Evolutionary conservation across 2,888 invertebrate species (phyloP).

Genomic region (Germaria angustata): DNA sequence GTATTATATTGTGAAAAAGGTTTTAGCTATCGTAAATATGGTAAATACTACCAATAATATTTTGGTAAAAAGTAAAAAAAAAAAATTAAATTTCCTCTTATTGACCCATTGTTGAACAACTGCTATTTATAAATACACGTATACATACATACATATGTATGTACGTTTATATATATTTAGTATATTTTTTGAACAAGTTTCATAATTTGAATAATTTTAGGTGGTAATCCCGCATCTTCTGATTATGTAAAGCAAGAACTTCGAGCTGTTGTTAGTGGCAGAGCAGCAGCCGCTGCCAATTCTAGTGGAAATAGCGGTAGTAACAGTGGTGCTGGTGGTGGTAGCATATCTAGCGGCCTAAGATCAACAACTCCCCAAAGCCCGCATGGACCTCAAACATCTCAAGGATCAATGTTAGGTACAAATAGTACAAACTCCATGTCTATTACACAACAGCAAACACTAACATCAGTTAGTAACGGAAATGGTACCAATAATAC

Average conservation of each 20-base stretch:
- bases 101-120: too few relatives aligned
- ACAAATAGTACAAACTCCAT: slow-evolving; percentile 77
- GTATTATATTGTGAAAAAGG: too few relatives aligned
- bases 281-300: slow-evolving; percentile 81
- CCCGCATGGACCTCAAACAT: slow-evolving; percentile 74
- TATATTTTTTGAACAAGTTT: slow-evolving; percentile 25
- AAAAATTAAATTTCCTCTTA: too few relatives aligned
- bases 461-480: slow-evolving; percentile 49
- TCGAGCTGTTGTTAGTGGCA: slow-evolving; percentile 92
- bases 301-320: slow-evolving; percentile 72
- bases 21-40: too few relatives aligned
- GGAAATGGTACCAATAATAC: slow-evolving; percentile 39
- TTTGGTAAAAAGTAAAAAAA: too few relatives aligned
- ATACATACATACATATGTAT: too few relatives aligned
- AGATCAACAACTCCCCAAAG: slow-evolving; percentile 78
- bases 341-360: slow-evolving; percentile 63
- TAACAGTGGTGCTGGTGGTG: slow-evolving; percentile 55
- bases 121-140: too few relatives aligned
- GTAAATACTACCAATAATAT: too few relatives aligned
- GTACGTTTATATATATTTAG: too few relatives aligned
- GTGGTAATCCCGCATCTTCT: slow-evolving; percentile 85
- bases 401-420: slow-evolving; percentile 77
- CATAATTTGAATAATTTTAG: slow-evolving; percentile 69
- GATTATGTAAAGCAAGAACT: slow-evolving; percentile 96
- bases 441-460: slow-evolving; percentile 70